Percentiles rank a stretch among this genome's conserved stretches.
phyloP scores from a whole-genome alignment of 2,888 invertebrate genomes.

The Limnephilus auricula region DNA sequence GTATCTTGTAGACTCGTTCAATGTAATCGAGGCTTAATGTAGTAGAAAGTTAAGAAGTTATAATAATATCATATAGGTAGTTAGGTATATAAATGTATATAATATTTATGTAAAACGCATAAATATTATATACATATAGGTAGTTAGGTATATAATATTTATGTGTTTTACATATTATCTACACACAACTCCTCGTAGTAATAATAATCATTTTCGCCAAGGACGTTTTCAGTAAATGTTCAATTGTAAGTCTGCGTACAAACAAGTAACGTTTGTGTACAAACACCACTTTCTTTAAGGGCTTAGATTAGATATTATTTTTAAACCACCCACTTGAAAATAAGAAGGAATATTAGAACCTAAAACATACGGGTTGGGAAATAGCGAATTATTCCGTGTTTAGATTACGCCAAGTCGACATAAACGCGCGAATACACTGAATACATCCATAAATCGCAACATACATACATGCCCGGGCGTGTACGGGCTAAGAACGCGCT shows the following conservation, averaged over 20 bases:
- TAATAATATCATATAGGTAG: no score
- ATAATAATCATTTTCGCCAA: neutral
- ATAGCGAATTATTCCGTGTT: neutral
- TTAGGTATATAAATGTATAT: no score
- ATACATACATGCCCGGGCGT: slow-evolving; percentile 1
- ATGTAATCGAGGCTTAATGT: no score
- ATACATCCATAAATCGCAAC: neutral
- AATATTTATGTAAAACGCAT: no score
- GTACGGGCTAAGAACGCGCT: neutral
- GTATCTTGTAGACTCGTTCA: no score
- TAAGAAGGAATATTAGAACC: neutral
- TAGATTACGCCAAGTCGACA: slow-evolving; percentile 33
- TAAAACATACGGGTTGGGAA: neutral
- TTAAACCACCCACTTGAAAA: neutral
- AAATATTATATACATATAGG: no score
- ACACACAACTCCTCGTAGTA: neutral
- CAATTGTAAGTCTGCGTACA: neutral
- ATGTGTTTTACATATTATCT: neutral
- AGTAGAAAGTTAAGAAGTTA: no score
- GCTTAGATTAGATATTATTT: neutral
- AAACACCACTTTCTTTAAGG: neutral
- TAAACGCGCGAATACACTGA: slow-evolving; percentile 15
- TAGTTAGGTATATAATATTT: no score
- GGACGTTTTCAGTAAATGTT: neutral
- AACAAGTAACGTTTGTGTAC: no score